Evolutionary conservation across 2,797 vertebrate genomes (phyloP).

Genomic region (Oryzias dopingdopingensis): DNA sequence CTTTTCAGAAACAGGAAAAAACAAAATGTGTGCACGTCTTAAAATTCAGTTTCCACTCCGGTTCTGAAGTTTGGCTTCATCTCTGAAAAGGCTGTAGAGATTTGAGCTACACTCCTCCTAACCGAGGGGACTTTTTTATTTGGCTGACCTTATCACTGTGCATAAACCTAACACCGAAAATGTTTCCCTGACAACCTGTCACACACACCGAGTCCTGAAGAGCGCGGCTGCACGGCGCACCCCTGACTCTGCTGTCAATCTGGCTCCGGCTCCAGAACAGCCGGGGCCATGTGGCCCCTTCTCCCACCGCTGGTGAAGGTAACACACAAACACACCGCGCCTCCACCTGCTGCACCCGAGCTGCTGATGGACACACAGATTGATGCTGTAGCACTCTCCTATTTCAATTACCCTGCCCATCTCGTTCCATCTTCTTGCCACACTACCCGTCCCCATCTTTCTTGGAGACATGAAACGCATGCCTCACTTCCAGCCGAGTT

Average conservation of each 20-base stretch:
- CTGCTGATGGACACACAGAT: constrained; percentile 49
- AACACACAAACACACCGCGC: constrained; percentile 41
- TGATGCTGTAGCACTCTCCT: constrained; percentile 39
- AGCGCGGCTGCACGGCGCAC: constrained; percentile 34
- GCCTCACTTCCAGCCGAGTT: constrained; percentile 29
- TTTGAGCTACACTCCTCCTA: constrained; percentile 26
- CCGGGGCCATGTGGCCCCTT: constrained; percentile 46
- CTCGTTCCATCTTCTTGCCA: not conserved
- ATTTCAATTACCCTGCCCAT: constrained; percentile 56
- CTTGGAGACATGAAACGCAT: constrained; percentile 29
- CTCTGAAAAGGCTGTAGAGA: constrained; percentile 32
- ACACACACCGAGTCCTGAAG: constrained; percentile 41
- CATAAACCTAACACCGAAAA: constrained; percentile 56
- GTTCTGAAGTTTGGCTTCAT: constrained; percentile 20
- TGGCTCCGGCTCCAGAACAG: constrained; percentile 55
- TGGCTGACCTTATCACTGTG: constrained; percentile 49
- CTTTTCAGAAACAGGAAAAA: too few relatives aligned
- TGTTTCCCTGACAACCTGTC: constrained; percentile 60
- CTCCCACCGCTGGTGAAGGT: constrained; percentile 13
- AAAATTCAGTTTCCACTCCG: constrained; percentile 3
- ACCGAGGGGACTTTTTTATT: constrained; percentile 38
- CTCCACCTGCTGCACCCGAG: constrained; percentile 35
- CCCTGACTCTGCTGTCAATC: constrained; percentile 62
- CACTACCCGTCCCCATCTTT: constrained; percentile 15
- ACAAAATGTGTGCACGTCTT: too few relatives aligned